These are phyloP conservation scores for Tachina grossa DNA, from an alignment of 2,888 invertebrate genomes.

Conservation along the genomic window DNA sequence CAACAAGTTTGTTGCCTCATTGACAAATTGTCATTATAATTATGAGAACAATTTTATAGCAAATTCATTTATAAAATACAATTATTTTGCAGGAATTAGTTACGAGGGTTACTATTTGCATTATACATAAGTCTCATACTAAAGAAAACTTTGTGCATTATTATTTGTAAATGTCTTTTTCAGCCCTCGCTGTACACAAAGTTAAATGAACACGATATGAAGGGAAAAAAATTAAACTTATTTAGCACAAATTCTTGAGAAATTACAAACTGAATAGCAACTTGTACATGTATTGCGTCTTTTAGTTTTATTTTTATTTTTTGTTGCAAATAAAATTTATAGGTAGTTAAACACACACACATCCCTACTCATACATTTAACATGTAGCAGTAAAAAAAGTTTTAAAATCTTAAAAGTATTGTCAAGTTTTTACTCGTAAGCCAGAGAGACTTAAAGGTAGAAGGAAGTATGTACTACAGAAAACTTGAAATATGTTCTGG, in stretches of 20 bases:
- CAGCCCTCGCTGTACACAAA: neutral
- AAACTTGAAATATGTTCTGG: neutral
- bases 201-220: constrained; percentile 36
- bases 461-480: neutral
- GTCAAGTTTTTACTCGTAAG: neutral
- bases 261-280: constrained; percentile 54
- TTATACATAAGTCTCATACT: neutral
- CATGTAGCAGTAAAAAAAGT: neutral
- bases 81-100: constrained; percentile 28
- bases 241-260: constrained; percentile 28
- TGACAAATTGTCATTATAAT: constrained; percentile 59
- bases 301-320: neutral
- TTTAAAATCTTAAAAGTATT: neutral
- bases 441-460: neutral
- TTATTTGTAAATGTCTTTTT: neutral
- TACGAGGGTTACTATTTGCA: neutral
- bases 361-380: neutral
- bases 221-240: constrained; percentile 19
- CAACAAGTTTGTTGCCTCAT: constrained; percentile 27
- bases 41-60: constrained; percentile 20
- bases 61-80: constrained; percentile 23
- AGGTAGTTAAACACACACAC: neutral
- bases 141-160: neutral
- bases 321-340: neutral
- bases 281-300: constrained; percentile 54